Evolutionary conservation across 37 sponge, comb jelly and placozoan species (phyloP).

Genomic region (Halichondria panicea): DNA sequence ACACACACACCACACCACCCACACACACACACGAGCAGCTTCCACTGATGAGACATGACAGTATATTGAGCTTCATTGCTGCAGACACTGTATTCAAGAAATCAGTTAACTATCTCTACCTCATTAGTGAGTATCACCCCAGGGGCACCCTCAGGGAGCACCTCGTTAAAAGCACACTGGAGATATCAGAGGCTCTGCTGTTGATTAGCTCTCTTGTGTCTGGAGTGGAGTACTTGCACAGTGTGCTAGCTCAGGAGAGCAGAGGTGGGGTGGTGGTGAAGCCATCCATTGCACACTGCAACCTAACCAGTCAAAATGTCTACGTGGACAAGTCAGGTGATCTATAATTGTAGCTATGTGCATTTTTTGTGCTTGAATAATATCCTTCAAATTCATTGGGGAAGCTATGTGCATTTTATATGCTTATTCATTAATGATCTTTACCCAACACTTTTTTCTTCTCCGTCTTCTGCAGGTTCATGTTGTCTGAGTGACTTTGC

Average conservation of each 20-base stretch:
- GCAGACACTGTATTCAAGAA: slow-evolving; percentile 59
- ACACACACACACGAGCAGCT: too few species aligned
- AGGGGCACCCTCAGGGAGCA: slow-evolving; percentile 51
- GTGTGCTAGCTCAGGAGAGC: slow-evolving; percentile 12
- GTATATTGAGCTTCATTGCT: slow-evolving; percentile 73
- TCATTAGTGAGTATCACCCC: slow-evolving; percentile 59
- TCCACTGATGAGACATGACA: slow-evolving; percentile 66
- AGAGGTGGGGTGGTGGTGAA: slow-evolving; percentile 5
- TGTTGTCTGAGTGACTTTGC: slow-evolving; percentile 57
- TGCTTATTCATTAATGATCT: neutral
- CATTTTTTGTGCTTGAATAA: neutral
- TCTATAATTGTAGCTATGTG: neutral
- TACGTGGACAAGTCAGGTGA: slow-evolving; percentile 50
- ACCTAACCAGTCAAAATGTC: slow-evolving; percentile 36
- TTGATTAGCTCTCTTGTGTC: slow-evolving; percentile 35
- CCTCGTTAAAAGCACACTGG: slow-evolving; percentile 25
- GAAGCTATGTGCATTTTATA: neutral
- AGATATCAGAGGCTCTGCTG: neutral
- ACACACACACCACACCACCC: too few species aligned
- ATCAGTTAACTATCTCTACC: slow-evolving; percentile 30
- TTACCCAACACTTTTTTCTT: neutral
- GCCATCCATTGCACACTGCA: slow-evolving; percentile 57
- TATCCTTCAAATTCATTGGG: neutral
- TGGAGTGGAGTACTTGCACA: slow-evolving; percentile 75
- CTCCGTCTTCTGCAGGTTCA: slow-evolving; percentile 15